Conservation (phyloP, 2,113 vertebrate species). For the Hyperoodon ampullatus region DNA sequence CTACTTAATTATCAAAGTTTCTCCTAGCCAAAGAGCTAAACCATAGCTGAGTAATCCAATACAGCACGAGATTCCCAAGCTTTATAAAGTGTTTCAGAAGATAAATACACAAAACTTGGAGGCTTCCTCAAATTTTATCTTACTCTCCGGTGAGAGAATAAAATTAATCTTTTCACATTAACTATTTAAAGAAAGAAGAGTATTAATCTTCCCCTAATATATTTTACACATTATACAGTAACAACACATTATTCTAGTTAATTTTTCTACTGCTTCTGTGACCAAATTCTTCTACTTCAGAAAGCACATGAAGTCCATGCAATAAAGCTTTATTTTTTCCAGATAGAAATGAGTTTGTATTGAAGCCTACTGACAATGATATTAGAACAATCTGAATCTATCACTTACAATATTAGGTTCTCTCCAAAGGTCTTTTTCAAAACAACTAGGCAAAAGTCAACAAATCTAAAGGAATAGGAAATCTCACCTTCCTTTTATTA, state of each 20-base stretch:
- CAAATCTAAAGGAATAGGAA: conserved; percentile 51
- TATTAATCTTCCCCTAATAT: neutral
- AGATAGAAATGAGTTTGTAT: neutral
- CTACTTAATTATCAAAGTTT: conserved; percentile 53
- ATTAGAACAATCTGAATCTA: conserved; percentile 49
- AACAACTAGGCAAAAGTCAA: conserved; percentile 33
- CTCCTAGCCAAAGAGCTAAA: conserved; percentile 24
- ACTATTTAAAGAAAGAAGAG: neutral
- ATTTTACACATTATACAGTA: neutral
- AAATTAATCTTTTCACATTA: conserved; percentile 37
- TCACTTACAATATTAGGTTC: neutral
- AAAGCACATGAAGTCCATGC: neutral
- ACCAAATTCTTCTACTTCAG: conserved; percentile 25
- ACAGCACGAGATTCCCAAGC: neutral
- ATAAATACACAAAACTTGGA: neutral
- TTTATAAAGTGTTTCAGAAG: neutral
- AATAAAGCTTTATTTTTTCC: neutral
- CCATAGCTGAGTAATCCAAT: neutral
- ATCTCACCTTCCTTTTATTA: conserved; percentile 51
- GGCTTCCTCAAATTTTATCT: conserved; percentile 12
- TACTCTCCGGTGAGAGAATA: neutral
- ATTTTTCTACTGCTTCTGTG: conserved; percentile 20
- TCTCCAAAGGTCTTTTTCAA: conserved; percentile 58
- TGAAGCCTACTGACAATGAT: conserved; percentile 48
- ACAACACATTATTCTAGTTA: neutral